Conservation (phyloP, 2,888 invertebrate genomes). For the Pollenia angustigena region DNA sequence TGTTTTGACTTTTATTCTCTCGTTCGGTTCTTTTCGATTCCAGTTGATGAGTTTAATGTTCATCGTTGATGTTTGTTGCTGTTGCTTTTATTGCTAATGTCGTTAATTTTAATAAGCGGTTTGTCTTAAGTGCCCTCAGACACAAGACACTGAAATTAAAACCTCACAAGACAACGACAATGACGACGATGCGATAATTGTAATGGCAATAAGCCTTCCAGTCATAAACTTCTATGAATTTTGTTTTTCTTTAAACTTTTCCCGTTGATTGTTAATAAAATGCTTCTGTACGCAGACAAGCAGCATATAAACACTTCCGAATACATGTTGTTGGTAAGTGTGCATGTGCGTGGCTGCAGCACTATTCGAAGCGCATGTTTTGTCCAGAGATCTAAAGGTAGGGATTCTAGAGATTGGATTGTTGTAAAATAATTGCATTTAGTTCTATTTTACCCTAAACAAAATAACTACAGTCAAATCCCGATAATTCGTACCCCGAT, state of each 20-base stretch:
- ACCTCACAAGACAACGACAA: slow-evolving; percentile 22
- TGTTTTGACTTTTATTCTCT: slow-evolving; percentile 23
- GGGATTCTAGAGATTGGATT: neutral
- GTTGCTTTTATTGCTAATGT: slow-evolving; percentile 50
- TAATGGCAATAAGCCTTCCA: slow-evolving; percentile 68
- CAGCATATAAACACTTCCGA: neutral
- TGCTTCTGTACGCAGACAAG: slow-evolving; percentile 30
- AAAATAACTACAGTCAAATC: too few species aligned
- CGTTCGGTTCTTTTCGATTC: neutral
- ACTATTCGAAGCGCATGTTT: slow-evolving; percentile 1
- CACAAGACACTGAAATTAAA: slow-evolving; percentile 61
- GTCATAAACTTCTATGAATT: slow-evolving; percentile 54
- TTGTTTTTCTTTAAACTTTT: neutral
- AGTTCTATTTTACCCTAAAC: too few species aligned
- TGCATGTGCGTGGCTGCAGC: neutral
- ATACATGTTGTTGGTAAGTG: neutral
- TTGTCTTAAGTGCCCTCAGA: slow-evolving; percentile 62
- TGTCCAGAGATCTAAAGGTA: neutral
- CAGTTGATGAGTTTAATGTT: slow-evolving; percentile 29
- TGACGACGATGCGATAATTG: slow-evolving; percentile 69
- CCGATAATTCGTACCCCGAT: too few species aligned
- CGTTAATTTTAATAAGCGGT: slow-evolving; percentile 69
- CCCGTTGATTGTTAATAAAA: neutral
- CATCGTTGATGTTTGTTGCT: slow-evolving; percentile 20
- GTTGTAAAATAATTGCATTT: too few species aligned